phyloP scores from a whole-genome alignment of 2,113 vertebrate genomes.

The Pavo muticus region DNA sequence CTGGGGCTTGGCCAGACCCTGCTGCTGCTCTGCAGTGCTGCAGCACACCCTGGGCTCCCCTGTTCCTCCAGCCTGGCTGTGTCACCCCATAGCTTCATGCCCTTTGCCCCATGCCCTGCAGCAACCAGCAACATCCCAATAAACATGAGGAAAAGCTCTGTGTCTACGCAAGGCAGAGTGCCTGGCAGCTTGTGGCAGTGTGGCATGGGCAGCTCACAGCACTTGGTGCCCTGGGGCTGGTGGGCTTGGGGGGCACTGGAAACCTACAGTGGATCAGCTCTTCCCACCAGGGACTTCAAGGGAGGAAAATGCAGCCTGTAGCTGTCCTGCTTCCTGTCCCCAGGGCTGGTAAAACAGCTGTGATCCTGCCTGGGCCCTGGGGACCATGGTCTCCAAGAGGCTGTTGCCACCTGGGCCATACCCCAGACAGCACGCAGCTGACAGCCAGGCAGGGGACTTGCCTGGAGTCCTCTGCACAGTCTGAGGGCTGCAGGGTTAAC shows the following conservation, averaged over 20 bases:
- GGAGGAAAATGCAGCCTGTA: fast-evolving
- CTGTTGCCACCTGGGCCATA: background rate
- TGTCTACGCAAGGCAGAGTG: background rate
- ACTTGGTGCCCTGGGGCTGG: fast-evolving
- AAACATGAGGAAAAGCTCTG: background rate
- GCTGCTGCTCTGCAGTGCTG: background rate
- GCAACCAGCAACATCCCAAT: background rate
- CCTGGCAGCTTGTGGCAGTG: fast-evolving
- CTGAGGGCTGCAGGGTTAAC: background rate
- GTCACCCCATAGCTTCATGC: background rate
- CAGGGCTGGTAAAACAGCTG: fast-evolving
- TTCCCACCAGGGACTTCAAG: background rate
- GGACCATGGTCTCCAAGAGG: fast-evolving
- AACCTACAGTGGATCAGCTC: background rate
- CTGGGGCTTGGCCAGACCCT: background rate
- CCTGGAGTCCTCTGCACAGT: background rate
- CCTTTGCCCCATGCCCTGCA: background rate
- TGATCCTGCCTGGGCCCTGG: background rate
- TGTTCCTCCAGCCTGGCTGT: background rate
- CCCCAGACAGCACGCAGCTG: fast-evolving
- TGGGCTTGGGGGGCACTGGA: fast-evolving
- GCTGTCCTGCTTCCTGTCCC: background rate
- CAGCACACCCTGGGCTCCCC: background rate
- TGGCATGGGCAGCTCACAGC: fast-evolving
- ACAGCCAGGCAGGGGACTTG: background rate